A percentile compares a stretch with the other conserved stretches of the same genome.
These are phyloP conservation scores for Mythimna pallens DNA, from an alignment of 2,888 invertebrate species.

Conservation along the genomic window DNA sequence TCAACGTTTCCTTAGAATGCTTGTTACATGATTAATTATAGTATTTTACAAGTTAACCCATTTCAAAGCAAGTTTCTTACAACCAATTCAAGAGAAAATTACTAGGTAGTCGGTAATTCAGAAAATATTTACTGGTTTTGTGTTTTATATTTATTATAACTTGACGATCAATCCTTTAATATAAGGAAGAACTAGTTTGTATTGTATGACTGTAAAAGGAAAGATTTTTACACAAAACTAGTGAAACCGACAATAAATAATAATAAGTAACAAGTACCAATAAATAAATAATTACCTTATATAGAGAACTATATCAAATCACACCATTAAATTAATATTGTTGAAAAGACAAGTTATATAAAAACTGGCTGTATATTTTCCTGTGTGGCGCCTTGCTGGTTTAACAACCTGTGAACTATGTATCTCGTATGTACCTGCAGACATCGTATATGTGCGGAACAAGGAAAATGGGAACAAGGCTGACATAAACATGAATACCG, in stretches of 20 bases:
- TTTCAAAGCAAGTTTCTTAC: conserved; percentile 38
- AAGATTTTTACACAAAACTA: not conserved
- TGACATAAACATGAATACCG: conserved; percentile 34
- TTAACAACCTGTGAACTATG: conserved; percentile 20
- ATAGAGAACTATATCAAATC: not conserved
- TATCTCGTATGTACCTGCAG: not conserved
- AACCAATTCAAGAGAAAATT: conserved; percentile 10
- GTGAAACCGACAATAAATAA: not conserved
- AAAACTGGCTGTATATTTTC: conserved; percentile 9
- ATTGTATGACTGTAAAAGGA: not conserved
- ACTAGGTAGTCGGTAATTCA: not conserved
- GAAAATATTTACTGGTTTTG: conserved; percentile 5
- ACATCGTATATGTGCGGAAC: conserved; percentile 51
- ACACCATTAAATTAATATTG: not conserved
- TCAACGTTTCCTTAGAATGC: conserved; percentile 51
- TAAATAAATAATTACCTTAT: not conserved
- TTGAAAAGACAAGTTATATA: conserved; percentile 8
- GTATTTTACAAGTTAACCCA: conserved; percentile 43
- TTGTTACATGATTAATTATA: conserved; percentile 54
- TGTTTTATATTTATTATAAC: conserved; percentile 17
- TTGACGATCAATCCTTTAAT: conserved; percentile 1
- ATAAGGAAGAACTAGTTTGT: conserved; percentile 8
- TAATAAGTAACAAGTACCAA: not conserved
- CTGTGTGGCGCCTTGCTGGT: conserved; percentile 28
- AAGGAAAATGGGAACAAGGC: conserved; percentile 64